Conservation (phyloP, 2,113 vertebrate genomes). For the Pristiophorus japonicus region DNA sequence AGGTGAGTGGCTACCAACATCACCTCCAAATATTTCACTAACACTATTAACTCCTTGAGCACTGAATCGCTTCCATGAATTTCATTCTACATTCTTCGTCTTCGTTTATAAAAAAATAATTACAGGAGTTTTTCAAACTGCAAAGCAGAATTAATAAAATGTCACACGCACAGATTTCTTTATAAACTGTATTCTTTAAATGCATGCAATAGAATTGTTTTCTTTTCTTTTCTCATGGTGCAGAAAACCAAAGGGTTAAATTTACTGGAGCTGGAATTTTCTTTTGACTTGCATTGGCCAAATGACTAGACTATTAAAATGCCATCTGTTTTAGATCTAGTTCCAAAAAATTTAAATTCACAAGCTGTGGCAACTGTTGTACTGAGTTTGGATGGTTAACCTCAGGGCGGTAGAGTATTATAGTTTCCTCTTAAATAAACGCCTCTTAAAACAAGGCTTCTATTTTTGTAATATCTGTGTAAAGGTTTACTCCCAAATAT, state of each 20-base stretch:
- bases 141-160: not conserved
- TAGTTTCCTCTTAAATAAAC: constrained; percentile 4
- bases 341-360: not conserved
- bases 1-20: not conserved
- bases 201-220: not conserved
- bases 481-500: constrained; percentile 11
- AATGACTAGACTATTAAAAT: constrained; percentile 6
- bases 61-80: not conserved
- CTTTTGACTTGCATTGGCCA: not conserved
- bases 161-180: not conserved
- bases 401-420: not conserved
- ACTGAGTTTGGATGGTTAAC: not conserved
- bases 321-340: constrained; percentile 8
- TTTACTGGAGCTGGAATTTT: not conserved
- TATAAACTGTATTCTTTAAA: not conserved
- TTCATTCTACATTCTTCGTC: not conserved
- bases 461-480: not conserved
- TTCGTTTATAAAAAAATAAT: not conserved
- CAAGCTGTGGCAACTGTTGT: not conserved
- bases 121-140: not conserved
- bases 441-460: not conserved
- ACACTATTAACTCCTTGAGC: not conserved
- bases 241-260: not conserved
- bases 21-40: not conserved
- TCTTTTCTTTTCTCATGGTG: not conserved